Base-by-base conservation (phyloP, 1,140 invertebrate genomes). In the Varroa destructor region DNA sequence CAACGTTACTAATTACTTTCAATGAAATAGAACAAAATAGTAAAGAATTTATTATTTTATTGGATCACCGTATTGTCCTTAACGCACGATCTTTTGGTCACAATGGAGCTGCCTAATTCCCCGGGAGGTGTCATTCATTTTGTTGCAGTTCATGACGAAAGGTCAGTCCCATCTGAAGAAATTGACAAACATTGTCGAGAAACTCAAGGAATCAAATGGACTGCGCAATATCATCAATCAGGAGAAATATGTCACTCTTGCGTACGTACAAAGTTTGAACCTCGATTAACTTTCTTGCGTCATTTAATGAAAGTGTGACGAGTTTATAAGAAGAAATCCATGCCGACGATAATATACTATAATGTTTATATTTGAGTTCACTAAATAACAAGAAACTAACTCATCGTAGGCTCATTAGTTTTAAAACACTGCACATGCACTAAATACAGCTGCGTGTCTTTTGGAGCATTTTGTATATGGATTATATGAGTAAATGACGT, bases 171-270 rank as follows among this genome's bases (percentile, higher is more conserved):
- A 40, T 12, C 37, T 67, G 61, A 67, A 67, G 46, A 46, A 67
- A 12, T 14, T 67, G 61, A 67, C 40, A 37, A 12, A 43, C 14
- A 8, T 40, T 2, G 12, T 67, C 40, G 61, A 67, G 14, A 40
- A 67, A 67, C 40, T 67, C 61, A 67, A 67, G 8, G 12, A 40
- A 8, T 46, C 61, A 37, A 46, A 46, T 12, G 61, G 61, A 12
- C 61, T 67, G 10, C 14, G 61, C 40, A 43, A 40, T 3, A 12
- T 67, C 2, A 14, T 67, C 12, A 37, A 67, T 25, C 40, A 46
- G 40, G 36, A 67, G 10, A 43, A 40, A 40, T 67, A 67, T 37
- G 46, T 67, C 61, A 46, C 61, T 4, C 10, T 67, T 12, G 61
- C 61, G 61, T 67, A 40, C 40, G 61, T 37, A 25, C 42, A 25